Conservation (phyloP, 2,797 vertebrate genomes). For the Micromesistius poutassou region DNA sequence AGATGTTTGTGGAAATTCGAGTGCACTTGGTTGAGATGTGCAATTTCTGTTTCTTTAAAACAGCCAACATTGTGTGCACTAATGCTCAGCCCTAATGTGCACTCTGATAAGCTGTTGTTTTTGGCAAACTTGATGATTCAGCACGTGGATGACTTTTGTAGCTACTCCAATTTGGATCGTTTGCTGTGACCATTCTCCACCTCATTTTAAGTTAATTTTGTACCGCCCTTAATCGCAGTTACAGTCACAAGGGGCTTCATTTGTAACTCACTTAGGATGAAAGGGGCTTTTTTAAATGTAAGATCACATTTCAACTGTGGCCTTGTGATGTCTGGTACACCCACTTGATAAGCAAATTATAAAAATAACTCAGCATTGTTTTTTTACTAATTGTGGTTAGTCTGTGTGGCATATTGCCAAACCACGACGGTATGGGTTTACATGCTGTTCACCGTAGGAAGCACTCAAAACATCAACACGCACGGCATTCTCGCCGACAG, state of each 20-base stretch:
- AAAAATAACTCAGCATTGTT: no score
- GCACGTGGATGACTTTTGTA: not conserved
- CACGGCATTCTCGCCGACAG: not conserved
- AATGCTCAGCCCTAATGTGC: not conserved
- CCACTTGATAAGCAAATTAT: no score
- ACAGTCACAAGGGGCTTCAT: not conserved
- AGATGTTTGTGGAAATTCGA: not conserved
- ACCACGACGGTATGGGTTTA: not conserved
- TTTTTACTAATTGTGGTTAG: not conserved
- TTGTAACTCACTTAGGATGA: not conserved
- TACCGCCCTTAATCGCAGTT: not conserved
- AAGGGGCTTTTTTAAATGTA: not conserved
- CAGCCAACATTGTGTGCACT: not conserved
- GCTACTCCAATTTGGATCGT: not conserved
- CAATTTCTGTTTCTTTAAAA: not conserved
- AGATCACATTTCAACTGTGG: not conserved
- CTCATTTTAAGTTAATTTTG: not conserved
- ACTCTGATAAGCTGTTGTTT: not conserved
- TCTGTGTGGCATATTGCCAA: not conserved
- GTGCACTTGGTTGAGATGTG: not conserved
- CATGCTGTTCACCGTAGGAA: no score
- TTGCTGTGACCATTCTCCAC: not conserved
- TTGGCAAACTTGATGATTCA: not conserved
- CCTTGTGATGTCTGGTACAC: not conserved
- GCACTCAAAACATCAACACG: not conserved